These are phyloP conservation scores for Brotula barbata DNA, from an alignment of 2,797 vertebrate genomes.

Conservation along the genomic window DNA sequence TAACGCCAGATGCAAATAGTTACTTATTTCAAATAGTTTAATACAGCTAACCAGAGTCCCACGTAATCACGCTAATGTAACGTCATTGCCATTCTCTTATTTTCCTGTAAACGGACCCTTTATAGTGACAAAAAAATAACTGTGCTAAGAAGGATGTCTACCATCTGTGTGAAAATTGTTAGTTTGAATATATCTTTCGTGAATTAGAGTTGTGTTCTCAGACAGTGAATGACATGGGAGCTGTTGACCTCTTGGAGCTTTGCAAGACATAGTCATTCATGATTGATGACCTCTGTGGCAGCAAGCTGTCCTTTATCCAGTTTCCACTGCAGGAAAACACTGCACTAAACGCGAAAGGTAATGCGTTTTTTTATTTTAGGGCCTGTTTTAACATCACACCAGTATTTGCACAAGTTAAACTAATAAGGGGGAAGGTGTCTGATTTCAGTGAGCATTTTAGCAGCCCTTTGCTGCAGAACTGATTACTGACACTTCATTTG, in stretches of 20 bases:
- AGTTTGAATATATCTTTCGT: slow-evolving; percentile 4
- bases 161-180: not conserved
- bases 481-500: slow-evolving; percentile 20
- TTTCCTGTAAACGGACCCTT: slow-evolving; percentile 7
- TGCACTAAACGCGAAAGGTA: slow-evolving; percentile 23
- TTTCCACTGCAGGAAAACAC: slow-evolving; percentile 24
- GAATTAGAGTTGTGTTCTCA: slow-evolving; percentile 1
- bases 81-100: not conserved
- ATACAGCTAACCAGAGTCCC: slow-evolving; percentile 8
- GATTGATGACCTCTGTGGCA: slow-evolving; percentile 65
- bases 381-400: slow-evolving; percentile 18
- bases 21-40: not conserved
- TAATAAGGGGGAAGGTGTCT: not conserved
- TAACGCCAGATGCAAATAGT: not conserved
- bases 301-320: slow-evolving; percentile 43
- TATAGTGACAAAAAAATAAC: not conserved
- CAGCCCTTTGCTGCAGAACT: slow-evolving; percentile 23
- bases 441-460: slow-evolving; percentile 20
- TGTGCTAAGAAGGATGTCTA: not conserved
- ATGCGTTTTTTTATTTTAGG: not conserved
- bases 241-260: slow-evolving; percentile 46
- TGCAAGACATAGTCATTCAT: slow-evolving; percentile 64
- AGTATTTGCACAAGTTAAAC: slow-evolving; percentile 11
- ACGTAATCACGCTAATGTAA: slow-evolving; percentile 35
- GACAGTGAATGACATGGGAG: slow-evolving; percentile 33